Evolutionary conservation across 2,113 vertebrate genomes (phyloP).

Genomic region (Azemiops feae): DNA sequence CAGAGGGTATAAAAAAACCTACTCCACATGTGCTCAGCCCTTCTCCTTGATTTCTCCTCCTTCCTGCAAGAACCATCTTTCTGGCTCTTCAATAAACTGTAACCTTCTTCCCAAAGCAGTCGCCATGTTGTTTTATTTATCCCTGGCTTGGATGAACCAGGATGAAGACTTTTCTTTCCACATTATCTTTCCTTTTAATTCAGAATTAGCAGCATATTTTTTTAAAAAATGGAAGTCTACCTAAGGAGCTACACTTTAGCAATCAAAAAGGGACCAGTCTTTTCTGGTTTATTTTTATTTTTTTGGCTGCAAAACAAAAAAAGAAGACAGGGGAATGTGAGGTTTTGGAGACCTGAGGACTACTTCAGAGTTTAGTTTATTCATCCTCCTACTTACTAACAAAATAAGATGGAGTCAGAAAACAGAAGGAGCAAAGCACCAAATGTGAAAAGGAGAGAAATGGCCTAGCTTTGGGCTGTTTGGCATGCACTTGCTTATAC

Average conservation of each 20-base stretch:
- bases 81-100: too few species aligned
- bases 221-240: background rate
- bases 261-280: background rate
- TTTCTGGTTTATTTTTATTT: background rate
- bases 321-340: background rate
- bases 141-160: too few species aligned
- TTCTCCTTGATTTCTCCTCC: too few species aligned
- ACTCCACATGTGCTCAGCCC: too few species aligned
- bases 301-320: background rate
- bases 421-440: background rate
- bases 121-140: too few species aligned
- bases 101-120: too few species aligned
- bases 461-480: background rate
- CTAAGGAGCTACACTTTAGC: background rate
- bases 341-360: background rate
- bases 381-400: background rate
- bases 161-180: too few species aligned
- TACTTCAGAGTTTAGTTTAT: background rate
- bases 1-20: too few species aligned
- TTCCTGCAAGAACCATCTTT: too few species aligned
- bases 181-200: background rate
- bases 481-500: fast-evolving
- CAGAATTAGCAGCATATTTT: background rate
- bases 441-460: background rate
- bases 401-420: background rate